Base-by-base conservation (phyloP, 2,113 vertebrate species). In the Mastomys natalensis region DNA sequence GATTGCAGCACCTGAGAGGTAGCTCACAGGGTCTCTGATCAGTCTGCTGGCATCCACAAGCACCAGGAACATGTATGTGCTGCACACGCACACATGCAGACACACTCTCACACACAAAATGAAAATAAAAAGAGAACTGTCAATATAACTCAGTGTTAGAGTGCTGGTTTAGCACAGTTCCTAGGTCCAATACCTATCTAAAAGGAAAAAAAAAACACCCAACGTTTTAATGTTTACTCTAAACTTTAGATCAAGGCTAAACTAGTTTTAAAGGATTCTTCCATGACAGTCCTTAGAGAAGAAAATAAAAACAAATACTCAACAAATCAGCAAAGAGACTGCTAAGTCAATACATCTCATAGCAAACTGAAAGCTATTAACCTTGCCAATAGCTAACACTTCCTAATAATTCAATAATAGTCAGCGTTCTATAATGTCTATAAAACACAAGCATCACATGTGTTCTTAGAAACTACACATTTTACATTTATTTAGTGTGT, bases 181-280 rank as follows among this genome's bases (percentile, higher is more conserved):
- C 48, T 74, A 51, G 19, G 12, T 68, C 8, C 72, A 87, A 55
- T 17, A 51, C 53, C 73, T 26, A 40, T 53, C 85, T 64, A 80
- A 76, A 7, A 66, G 19, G 24, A 68, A 34, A 8, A 17, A 62
- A 62, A 29, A 64, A 78, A 51, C 45, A 53, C 77, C 77, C 34
- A 4, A 62, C 68, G 48, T 62, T 92, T 81, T 92, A 92, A 93
- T 26, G 70, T 62, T 89, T 91, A 89, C 2, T 89, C 68, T 84
- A 76, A 84, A 77, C 31, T 89, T 76, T 66, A 89, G 43, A 73
- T 82, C 53, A 95, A 80, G 55, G 51, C 29, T 22, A n/a, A 81
- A 81, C 55, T 70, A 43, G 48, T 89, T 62, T 48, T 51, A 87
- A 91, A 91, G 31, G 53, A 72, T 87, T 80, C 87, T 84, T 77